phyloP scores from a whole-genome alignment of 2,888 invertebrate genomes.

The Nymphalis polychloros region DNA sequence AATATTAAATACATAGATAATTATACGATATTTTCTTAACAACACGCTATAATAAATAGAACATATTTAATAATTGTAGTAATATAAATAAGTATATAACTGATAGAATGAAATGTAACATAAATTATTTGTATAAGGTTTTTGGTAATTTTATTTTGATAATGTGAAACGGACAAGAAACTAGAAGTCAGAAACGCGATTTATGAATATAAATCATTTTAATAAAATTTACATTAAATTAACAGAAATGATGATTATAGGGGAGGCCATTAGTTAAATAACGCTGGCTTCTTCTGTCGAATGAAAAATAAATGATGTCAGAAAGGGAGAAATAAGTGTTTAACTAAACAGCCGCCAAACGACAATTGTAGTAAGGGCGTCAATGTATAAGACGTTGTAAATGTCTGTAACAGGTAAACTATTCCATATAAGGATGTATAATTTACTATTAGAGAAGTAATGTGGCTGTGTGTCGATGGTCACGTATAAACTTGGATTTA shows the following conservation, averaged over 20 bases:
- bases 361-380: neutral
- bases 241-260: no score
- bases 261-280: no score
- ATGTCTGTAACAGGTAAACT: conserved; percentile 4
- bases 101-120: neutral
- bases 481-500: no score
- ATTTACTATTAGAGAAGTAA: neutral
- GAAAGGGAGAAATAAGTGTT: no score
- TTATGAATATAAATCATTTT: neutral
- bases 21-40: no score
- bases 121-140: neutral
- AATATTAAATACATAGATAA: no score
- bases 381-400: neutral
- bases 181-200: no score
- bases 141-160: neutral
- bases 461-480: no score
- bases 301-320: no score
- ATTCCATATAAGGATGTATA: neutral
- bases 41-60: no score
- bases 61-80: no score
- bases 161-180: neutral
- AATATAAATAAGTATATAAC: no score
- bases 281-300: neutral
- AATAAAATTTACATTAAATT: neutral
- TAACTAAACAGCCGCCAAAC: neutral